Percentiles rank a stretch among this genome's conserved stretches.
Evolutionary conservation across 2,888 invertebrate species (phyloP).

Genomic region (Cremastobaeus sp.): DNA sequence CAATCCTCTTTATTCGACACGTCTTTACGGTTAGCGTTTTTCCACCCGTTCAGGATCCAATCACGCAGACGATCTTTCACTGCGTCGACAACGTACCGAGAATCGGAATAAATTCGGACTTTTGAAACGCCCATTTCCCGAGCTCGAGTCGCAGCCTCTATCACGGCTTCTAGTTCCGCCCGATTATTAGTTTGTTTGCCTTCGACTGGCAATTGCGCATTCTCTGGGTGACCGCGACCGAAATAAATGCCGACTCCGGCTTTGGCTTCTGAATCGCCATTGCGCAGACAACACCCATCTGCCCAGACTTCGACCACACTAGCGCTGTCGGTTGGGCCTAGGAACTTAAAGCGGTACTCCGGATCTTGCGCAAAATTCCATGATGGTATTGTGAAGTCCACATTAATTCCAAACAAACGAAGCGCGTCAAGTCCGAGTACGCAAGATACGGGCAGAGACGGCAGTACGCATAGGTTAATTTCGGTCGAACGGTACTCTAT

Average conservation of each 20-base stretch:
- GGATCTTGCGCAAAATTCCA: not conserved
- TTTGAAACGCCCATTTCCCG: conserved; percentile 77
- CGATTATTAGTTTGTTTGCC: conserved; percentile 95
- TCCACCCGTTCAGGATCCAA: not conserved
- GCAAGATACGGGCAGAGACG: not conserved
- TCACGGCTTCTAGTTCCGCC: conserved; percentile 95
- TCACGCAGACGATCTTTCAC: not conserved
- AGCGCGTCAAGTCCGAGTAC: not conserved
- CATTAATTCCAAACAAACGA: not conserved
- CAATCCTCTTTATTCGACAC: not conserved
- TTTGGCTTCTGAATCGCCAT: not conserved
- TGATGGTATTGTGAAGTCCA: not conserved
- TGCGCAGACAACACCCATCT: not conserved
- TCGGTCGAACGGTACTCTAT: not conserved
- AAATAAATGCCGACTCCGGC: conserved; percentile 79
- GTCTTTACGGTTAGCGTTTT: not conserved
- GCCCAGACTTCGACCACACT: conserved; percentile 1
- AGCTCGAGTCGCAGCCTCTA: conserved; percentile 85
- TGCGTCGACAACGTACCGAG: not conserved
- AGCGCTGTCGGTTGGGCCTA: no score
- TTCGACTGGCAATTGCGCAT: conserved; percentile 86
- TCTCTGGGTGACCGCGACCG: conserved; percentile 85
- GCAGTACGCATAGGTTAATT: not conserved
- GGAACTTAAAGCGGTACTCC: no score
- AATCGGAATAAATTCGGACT: not conserved